Percentiles rank a stretch among this genome's conserved stretches.
Evolutionary conservation across 2,888 invertebrate genomes (phyloP).

Genomic region (Drosophila sordidula): DNA sequence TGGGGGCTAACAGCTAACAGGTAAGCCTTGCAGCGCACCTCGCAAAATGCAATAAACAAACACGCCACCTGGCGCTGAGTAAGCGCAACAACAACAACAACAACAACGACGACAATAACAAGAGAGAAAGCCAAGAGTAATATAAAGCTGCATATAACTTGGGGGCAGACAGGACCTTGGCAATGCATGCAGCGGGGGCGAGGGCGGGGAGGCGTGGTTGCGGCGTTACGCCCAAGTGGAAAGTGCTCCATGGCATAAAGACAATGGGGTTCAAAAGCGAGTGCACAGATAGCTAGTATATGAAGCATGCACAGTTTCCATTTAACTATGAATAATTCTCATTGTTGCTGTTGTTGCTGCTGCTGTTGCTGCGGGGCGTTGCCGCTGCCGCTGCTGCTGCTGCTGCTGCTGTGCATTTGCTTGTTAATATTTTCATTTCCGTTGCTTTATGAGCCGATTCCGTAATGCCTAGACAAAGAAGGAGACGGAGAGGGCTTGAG

Average conservation of each 20-base stretch:
- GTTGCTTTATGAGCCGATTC: constrained; percentile 79
- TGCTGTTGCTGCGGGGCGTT: constrained; percentile 25
- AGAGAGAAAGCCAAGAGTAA: constrained; percentile 15
- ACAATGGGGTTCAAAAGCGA: constrained; percentile 51
- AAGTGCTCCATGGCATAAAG: constrained; percentile 33
- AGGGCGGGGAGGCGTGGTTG: neutral
- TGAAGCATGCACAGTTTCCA: constrained; percentile 66
- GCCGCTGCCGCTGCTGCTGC: constrained; percentile 26
- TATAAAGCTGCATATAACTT: constrained; percentile 37
- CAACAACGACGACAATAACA: neutral
- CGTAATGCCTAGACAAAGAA: constrained; percentile 64
- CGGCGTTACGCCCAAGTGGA: constrained; percentile 8
- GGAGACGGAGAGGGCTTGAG: constrained; percentile 1
- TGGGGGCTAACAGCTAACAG: constrained; percentile 15
- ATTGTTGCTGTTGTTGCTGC: constrained; percentile 23
- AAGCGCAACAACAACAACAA: constrained; percentile 3
- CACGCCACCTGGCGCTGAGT: constrained; percentile 47
- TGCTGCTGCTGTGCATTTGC: constrained; percentile 71
- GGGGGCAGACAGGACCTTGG: constrained; percentile 33
- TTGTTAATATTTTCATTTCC: constrained; percentile 83
- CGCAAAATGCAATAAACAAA: constrained; percentile 54
- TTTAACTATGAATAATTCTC: constrained; percentile 79
- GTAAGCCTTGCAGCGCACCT: constrained; percentile 47
- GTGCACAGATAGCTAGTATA: constrained; percentile 39
- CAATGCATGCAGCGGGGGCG: constrained; percentile 31